These are phyloP conservation scores for Nasua narica DNA, from an alignment of 2,797 vertebrate genomes.

Conservation along the genomic window DNA sequence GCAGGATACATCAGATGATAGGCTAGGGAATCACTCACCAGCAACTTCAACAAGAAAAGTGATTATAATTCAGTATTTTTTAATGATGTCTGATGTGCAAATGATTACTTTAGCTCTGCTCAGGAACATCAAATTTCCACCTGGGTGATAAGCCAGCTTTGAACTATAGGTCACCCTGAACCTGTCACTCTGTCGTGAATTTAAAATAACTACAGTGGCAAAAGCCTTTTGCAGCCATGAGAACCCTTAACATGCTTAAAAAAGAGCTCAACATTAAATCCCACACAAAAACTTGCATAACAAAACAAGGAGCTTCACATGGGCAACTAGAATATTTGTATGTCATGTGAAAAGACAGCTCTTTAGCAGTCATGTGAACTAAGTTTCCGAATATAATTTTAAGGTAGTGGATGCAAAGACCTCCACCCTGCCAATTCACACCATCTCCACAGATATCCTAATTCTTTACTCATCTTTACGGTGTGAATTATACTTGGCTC, in stretches of 20 bases:
- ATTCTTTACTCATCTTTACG: not conserved
- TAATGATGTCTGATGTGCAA: conserved; percentile 47
- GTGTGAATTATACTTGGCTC: not conserved
- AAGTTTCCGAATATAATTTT: not conserved
- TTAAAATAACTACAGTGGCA: not conserved
- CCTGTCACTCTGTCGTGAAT: not conserved
- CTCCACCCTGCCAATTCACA: not conserved
- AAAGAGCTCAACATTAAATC: not conserved
- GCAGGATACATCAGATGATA: not conserved
- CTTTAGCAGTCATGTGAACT: not conserved
- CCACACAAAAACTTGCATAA: not conserved
- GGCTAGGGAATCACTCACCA: conserved; percentile 40
- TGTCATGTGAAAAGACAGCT: not conserved
- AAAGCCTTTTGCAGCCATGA: not conserved
- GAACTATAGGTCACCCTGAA: not conserved
- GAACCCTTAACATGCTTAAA: not conserved
- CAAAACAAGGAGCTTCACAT: not conserved
- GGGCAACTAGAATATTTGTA: not conserved
- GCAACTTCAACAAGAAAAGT: conserved; percentile 44
- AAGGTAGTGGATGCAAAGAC: not conserved
- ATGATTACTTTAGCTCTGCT: not conserved
- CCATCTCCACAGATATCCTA: not conserved
- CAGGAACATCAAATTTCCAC: not conserved
- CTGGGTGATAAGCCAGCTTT: not conserved
- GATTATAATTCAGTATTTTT: conserved; percentile 48